A percentile compares a stretch with the other conserved stretches of the same genome.
Conservation (phyloP, 2,113 vertebrate genomes). For the Coturnix japonica region DNA sequence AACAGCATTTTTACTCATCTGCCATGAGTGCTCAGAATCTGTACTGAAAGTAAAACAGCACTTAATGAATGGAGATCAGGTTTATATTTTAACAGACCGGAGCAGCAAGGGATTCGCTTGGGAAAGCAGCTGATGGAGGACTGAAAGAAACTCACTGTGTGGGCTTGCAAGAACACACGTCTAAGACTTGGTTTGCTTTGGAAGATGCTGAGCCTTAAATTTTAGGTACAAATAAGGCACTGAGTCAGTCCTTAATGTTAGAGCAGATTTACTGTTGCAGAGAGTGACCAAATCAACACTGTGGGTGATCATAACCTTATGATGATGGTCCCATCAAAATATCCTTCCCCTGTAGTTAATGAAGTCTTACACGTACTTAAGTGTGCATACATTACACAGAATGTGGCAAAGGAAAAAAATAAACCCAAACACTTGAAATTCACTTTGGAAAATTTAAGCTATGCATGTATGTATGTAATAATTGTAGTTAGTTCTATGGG, state of each 20-base stretch:
- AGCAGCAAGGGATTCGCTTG: not conserved
- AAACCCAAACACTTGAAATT: not conserved
- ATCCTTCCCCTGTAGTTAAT: not conserved
- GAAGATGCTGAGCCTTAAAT: not conserved
- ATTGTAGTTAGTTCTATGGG: not conserved
- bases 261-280: not conserved
- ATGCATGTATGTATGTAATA: not conserved
- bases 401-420: not conserved
- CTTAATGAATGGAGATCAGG: not conserved
- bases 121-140: not conserved
- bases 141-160: not conserved
- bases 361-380: not conserved
- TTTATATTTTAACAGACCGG: not conserved
- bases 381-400: not conserved
- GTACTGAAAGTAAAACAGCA: not conserved
- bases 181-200: no score
- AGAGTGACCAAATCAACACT: not conserved
- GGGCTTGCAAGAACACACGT: rapidly evolving
- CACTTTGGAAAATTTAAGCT: not conserved
- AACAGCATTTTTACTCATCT: not conserved
- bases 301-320: not conserved
- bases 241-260: not conserved
- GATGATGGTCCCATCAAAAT: not conserved
- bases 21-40: not conserved
- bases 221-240: not conserved